Conservation (phyloP, 2,888 invertebrate genomes). For the Apoda limacodes region DNA sequence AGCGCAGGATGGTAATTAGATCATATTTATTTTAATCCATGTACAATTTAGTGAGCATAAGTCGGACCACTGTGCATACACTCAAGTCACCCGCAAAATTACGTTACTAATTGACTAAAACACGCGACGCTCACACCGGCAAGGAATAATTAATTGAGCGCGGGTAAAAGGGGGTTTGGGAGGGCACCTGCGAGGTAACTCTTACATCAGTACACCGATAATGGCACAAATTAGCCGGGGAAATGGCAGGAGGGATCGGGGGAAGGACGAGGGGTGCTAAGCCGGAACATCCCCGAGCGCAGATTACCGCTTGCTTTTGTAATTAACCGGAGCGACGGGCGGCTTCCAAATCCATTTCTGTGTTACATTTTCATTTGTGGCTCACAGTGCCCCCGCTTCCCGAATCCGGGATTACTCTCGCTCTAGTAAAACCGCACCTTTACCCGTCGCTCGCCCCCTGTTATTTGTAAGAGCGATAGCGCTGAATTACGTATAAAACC, state of each 20-base stretch:
- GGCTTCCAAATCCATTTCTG: conserved; percentile 70
- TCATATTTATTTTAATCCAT: too few relatives aligned
- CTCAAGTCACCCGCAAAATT: conserved; percentile 69
- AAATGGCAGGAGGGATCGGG: conserved; percentile 50
- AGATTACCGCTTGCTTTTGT: conserved; percentile 71
- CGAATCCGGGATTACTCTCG: conserved; percentile 40
- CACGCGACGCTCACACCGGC: conserved; percentile 69
- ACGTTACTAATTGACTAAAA: conserved; percentile 71
- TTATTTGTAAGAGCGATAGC: conserved; percentile 30
- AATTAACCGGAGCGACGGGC: conserved; percentile 70
- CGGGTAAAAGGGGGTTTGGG: conserved; percentile 41
- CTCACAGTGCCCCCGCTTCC: conserved; percentile 41
- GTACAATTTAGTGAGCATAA: conserved; percentile 33
- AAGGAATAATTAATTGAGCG: conserved; percentile 68
- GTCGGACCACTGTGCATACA: conserved; percentile 52
- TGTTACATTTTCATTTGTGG: conserved; percentile 71
- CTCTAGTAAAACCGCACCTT: conserved; percentile 41
- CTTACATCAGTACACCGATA: conserved; percentile 71
- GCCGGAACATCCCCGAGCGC: conserved; percentile 70
- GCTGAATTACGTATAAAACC: conserved; percentile 24
- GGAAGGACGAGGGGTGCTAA: conserved; percentile 50
- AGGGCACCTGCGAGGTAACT: conserved; percentile 66
- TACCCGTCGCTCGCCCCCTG: conserved; percentile 20
- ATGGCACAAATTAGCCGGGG: conserved; percentile 69
- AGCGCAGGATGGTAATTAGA: too few relatives aligned